These are phyloP conservation scores for Siphamia tubifer DNA, from an alignment of 2,113 vertebrate genomes.

Conservation along the genomic window DNA sequence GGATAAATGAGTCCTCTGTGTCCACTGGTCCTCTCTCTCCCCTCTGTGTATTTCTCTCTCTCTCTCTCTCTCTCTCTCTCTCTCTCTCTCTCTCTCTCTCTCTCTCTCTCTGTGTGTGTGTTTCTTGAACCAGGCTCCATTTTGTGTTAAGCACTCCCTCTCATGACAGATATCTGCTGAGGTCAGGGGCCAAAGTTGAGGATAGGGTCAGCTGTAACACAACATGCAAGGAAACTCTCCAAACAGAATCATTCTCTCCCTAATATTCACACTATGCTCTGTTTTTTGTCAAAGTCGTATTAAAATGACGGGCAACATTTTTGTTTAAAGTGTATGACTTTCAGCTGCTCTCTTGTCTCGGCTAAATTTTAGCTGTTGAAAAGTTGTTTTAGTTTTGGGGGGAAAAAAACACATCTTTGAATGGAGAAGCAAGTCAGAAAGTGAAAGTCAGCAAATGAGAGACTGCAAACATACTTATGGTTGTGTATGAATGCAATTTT, in stretches of 20 bases:
- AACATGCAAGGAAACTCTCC: constrained; percentile 90
- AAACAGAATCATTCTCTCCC: constrained; percentile 79
- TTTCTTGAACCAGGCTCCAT: constrained; percentile 92
- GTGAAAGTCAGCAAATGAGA: no score
- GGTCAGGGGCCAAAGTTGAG: constrained; percentile 99
- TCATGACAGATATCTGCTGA: constrained; percentile 94
- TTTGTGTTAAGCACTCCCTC: constrained; percentile 98
- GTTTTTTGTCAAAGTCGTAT: no score
- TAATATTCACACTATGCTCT: no score
- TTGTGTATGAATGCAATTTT: no score
- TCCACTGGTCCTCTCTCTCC: constrained; percentile 67
- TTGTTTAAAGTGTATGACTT: no score
- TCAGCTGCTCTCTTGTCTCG: no score
- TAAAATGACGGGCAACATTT: no score
- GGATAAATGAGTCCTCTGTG: constrained; percentile 86
- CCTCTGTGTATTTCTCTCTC: constrained; percentile 52
- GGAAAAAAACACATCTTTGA: no score
- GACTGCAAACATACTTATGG: no score
- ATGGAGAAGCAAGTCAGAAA: not conserved
- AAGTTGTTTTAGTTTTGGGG: not conserved
- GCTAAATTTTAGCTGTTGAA: no score
- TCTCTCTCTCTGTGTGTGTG: constrained; percentile 66
- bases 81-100: constrained; percentile 47
- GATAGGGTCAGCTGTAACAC: constrained; percentile 97
- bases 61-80: constrained; percentile 12